Conservation (phyloP, 2,888 invertebrate species). For the Anarsia innoxiella region DNA sequence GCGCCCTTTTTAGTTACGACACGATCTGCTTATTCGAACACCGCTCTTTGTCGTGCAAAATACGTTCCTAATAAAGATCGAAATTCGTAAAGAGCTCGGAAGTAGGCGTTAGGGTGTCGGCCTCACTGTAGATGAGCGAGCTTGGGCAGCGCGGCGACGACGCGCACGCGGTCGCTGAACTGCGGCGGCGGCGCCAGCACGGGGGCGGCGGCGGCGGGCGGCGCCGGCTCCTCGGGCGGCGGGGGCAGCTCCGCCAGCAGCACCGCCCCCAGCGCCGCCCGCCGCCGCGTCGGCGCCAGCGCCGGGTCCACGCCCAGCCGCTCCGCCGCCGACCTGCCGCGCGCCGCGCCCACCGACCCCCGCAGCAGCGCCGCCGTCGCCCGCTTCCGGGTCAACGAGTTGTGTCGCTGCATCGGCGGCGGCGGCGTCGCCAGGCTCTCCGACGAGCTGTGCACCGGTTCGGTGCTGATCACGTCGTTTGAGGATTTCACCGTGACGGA, state of each 20-base stretch:
- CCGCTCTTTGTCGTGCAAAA: too few relatives aligned
- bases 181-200: constrained; percentile 91
- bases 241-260: constrained; percentile 88
- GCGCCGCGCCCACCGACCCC: constrained; percentile 41
- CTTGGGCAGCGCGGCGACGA: constrained; percentile 89
- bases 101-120: too few relatives aligned
- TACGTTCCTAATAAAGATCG: too few relatives aligned
- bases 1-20: too few relatives aligned
- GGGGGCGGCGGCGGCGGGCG: constrained; percentile 38
- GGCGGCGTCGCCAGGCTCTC: constrained; percentile 57
- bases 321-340: constrained; percentile 57
- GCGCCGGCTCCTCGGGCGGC: constrained; percentile 80
- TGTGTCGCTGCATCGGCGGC: constrained; percentile 74
- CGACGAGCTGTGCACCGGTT: constrained; percentile 67
- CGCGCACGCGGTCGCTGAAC: constrained; percentile 90
- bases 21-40: too few relatives aligned
- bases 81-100: too few relatives aligned
- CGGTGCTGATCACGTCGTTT: constrained; percentile 71
- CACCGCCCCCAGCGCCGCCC: constrained; percentile 80
- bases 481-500: constrained; percentile 69
- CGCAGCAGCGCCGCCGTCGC: constrained; percentile 75
- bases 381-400: constrained; percentile 76
- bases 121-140: constrained; percentile 61
- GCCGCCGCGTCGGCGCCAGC: constrained; percentile 39
- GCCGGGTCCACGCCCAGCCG: constrained; percentile 58